Base-by-base conservation (phyloP, 2,888 invertebrate species). In the Leptinotarsa peninsularis region DNA sequence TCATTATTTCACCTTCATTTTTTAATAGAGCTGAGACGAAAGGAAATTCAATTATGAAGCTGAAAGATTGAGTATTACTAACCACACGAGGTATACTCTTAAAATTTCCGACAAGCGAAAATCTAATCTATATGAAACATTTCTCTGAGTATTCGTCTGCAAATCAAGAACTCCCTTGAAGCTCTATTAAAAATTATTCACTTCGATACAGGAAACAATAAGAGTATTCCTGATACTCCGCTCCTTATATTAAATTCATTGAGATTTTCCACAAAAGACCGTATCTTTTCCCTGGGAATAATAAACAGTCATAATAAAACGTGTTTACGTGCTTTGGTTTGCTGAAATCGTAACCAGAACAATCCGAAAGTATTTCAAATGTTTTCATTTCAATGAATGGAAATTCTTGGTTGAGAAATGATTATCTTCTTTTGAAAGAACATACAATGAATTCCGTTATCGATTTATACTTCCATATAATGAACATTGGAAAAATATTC, bases 281-380 rank as follows among this genome's bases (percentile, higher is more conserved):
- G 52, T 56, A 72, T 72, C 72, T 72, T 50, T 54, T 56, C 66
- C 18, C 67, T 49, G 49, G 27, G 66, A 67, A 72, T 67, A 72
- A 72, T 72, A 72, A 72, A 72, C 56, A 49, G 66, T 56, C 54
- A 54, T 66, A 72, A 54, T 43, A 72, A 72, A 67, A 72, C 66
- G 72, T 72, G 72, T 56, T 71, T 67, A 72, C 58, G 66, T 52
- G 60, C 58, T 27, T 23, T 52, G 23, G 63, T 63, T 63, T 63
- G n/a, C 33, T 63, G 63, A 63, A 63, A 63, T 63, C 33, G 63
- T 43, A 33, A 63, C 33, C 63, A n/a, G 10, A n/a, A 13, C 43
- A 43, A 63, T 33, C 43, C 43, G 43, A 33, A 63, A 63, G n/a
- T 63, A 43, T n/a, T 63, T 63, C 63, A 43, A 63, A 43, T 27